Conservation (phyloP, 2,888 invertebrate genomes). For the Temnothorax ravouxi region DNA sequence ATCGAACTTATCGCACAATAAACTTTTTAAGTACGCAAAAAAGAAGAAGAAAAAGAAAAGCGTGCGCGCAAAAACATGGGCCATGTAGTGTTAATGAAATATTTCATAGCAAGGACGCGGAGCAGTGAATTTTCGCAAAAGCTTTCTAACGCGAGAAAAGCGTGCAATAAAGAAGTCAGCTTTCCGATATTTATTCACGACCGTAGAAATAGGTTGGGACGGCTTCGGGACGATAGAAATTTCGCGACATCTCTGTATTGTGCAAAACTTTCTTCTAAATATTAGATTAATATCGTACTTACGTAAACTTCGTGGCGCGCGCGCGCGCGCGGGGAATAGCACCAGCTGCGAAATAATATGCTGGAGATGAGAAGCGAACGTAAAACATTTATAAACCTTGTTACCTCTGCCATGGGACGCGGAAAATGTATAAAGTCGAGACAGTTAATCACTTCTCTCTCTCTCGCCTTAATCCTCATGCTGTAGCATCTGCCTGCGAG, state of each 20-base stretch:
- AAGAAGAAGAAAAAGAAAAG: not conserved
- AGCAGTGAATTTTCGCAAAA: not conserved
- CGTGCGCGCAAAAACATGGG: not conserved
- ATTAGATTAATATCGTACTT: constrained; percentile 36
- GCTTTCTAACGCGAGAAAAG: constrained; percentile 12
- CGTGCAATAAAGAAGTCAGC: constrained; percentile 6
- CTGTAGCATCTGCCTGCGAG: not conserved
- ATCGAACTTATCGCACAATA: not conserved
- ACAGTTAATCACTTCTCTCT: constrained; percentile 34
- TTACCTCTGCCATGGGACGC: not conserved
- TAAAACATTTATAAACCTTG: constrained; percentile 35
- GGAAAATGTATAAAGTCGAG: constrained; percentile 18
- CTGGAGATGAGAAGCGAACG: constrained; percentile 1
- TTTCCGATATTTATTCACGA: constrained; percentile 28
- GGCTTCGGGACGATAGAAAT: not conserved
- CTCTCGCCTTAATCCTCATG: constrained; percentile 11
- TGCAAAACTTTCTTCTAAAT: constrained; percentile 29
- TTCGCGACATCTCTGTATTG: constrained; percentile 10
- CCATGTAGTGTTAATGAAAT: constrained; percentile 20
- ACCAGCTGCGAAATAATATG: constrained; percentile 32
- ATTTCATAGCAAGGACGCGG: not conserved
- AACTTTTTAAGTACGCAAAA: not conserved
- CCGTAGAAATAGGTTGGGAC: not conserved
- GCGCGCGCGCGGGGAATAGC: not conserved
- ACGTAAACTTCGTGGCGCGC: constrained; percentile 8